Percentiles rank a stretch among this genome's conserved stretches.
Conservation (phyloP, 2,888 invertebrate genomes). For the Macrostomum cliftonense region DNA sequence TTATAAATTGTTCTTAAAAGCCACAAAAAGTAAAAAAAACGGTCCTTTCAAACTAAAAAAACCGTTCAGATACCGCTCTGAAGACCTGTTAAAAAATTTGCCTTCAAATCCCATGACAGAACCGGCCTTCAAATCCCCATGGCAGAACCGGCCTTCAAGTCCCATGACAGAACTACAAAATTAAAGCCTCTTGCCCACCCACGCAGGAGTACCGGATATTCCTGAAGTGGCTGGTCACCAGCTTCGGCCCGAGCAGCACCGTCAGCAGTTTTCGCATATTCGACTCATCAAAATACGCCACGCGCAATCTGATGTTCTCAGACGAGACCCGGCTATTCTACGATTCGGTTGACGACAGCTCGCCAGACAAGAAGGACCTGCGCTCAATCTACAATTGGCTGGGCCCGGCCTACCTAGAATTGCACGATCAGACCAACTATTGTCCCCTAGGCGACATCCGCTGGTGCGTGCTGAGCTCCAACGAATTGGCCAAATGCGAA, state of each 20-base stretch:
- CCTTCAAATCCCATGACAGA: too few species aligned
- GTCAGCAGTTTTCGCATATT: conserved; percentile 3
- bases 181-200: too few species aligned
- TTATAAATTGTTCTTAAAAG: too few species aligned
- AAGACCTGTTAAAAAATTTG: too few species aligned
- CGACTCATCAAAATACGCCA: conserved; percentile 1
- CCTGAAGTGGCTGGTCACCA: too few species aligned
- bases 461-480: conserved; percentile 71
- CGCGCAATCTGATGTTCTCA: conserved; percentile 5
- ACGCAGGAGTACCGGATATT: too few species aligned
- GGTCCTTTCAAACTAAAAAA: too few species aligned
- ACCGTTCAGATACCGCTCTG: too few species aligned
- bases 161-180: too few species aligned
- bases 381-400: neutral
- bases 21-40: too few species aligned
- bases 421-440: conserved; percentile 14
- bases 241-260: neutral
- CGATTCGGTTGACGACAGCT: neutral
- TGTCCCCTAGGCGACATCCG: conserved; percentile 69
- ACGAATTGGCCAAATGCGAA: conserved; percentile 69
- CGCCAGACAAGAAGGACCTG: neutral
- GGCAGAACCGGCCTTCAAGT: too few species aligned
- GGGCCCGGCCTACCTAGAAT: neutral
- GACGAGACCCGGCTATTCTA: conserved; percentile 4
- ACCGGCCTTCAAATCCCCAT: too few species aligned